These are phyloP conservation scores for Mylabris phalerata DNA, from an alignment of 1,140 invertebrate species.

Conservation along the genomic window DNA sequence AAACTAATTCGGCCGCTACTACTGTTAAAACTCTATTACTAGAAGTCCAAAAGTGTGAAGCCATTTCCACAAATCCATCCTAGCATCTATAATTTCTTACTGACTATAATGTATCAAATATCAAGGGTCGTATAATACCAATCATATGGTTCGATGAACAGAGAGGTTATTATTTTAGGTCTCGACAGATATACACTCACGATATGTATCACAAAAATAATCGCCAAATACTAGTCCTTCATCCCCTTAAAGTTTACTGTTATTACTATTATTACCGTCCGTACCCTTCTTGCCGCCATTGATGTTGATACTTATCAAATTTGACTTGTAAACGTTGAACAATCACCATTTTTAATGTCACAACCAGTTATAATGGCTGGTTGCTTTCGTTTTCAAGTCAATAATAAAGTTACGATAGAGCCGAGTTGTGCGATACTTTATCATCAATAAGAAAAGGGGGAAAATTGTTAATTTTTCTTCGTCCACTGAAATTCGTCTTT, in stretches of 20 bases:
- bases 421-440: no score
- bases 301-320: conserved; percentile 29
- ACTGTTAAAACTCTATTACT: no score
- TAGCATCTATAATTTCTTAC: conserved; percentile 11
- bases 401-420: no score
- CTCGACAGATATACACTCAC: conserved; percentile 24
- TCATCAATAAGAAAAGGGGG: no score
- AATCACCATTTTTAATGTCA: not conserved
- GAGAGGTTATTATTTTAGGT: conserved; percentile 35
- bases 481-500: no score
- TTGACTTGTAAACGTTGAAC: conserved; percentile 27
- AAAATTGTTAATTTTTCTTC: no score
- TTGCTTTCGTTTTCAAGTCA: no score
- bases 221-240: conserved; percentile 3
- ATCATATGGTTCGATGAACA: conserved; percentile 34
- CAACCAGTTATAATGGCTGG: no score
- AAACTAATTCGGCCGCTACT: no score
- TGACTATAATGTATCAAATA: conserved; percentile 27
- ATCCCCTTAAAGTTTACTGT: conserved; percentile 1
- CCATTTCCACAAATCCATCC: conserved; percentile 1
- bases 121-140: conserved; percentile 32
- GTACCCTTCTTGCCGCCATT: no score
- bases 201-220: conserved; percentile 33
- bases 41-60: conserved; percentile 4
- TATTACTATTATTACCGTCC: not conserved